These are phyloP conservation scores for Axis porcinus DNA, from an alignment of 2,113 vertebrate genomes.

Conservation along the genomic window DNA sequence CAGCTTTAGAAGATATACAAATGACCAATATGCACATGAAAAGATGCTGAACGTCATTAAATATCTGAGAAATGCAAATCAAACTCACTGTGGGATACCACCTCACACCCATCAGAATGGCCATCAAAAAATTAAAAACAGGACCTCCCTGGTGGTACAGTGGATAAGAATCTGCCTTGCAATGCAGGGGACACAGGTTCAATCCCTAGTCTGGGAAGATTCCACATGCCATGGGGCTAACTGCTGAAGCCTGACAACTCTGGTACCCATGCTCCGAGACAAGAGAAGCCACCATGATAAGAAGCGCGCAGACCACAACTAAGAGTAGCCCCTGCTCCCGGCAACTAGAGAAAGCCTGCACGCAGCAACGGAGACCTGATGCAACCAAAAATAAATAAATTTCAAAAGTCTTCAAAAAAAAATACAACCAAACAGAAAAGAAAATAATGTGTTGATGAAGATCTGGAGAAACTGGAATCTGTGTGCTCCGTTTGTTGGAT, in stretches of 20 bases:
- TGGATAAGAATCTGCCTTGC: not conserved
- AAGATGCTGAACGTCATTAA: not conserved
- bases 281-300: too few species aligned
- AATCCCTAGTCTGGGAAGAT: not conserved
- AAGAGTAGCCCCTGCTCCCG: too few species aligned
- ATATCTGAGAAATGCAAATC: not conserved
- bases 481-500: not conserved
- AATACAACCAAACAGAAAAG: not conserved
- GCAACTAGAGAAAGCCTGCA: not conserved
- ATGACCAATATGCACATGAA: not conserved
- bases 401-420: not conserved
- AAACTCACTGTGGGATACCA: not conserved
- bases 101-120: not conserved
- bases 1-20: not conserved
- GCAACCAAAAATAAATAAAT: not conserved
- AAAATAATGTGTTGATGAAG: not conserved
- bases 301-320: rapidly evolving
- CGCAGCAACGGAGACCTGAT: rapidly evolving
- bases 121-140: not conserved
- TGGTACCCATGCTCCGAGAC: not conserved
- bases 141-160: too few species aligned
- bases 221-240: not conserved
- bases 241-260: not conserved
- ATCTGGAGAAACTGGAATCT: not conserved
- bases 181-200: not conserved